phyloP scores from a whole-genome alignment of 2,797 vertebrate genomes.

The Aselliscus stoliczkanus region DNA sequence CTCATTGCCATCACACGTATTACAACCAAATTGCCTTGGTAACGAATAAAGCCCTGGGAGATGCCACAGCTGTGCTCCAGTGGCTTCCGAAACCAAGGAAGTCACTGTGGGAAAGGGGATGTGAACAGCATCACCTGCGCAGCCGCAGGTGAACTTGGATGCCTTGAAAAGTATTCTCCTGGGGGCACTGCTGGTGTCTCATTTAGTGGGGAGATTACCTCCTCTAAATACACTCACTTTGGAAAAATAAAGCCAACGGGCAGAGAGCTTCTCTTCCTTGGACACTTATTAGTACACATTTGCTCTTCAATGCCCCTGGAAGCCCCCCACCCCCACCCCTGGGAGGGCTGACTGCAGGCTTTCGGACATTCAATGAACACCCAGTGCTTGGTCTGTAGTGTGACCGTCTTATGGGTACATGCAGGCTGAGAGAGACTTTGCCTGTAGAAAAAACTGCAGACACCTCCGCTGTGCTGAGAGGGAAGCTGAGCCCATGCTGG shows the following conservation, averaged over 20 bases:
- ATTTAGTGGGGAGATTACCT: background rate
- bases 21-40: background rate
- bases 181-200: background rate
- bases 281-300: background rate
- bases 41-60: background rate
- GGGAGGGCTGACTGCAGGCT: background rate
- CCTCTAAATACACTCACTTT: background rate
- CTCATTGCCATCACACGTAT: background rate
- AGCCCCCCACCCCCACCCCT: background rate
- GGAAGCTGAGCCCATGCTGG: background rate
- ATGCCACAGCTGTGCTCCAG: background rate
- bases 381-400: background rate
- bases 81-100: background rate
- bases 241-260: background rate
- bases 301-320: background rate
- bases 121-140: background rate
- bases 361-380: rapidly evolving
- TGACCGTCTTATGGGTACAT: rapidly evolving
- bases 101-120: background rate
- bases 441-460: background rate
- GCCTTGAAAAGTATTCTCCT: background rate
- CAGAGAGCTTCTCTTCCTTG: background rate
- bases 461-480: background rate
- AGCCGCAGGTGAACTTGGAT: background rate
- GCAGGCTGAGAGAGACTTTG: background rate